Evolutionary conservation across 2,797 vertebrate species (phyloP), one percentile per base, ranked within the genome.

Genomic region (Trichosurus vulpecula): DNA sequence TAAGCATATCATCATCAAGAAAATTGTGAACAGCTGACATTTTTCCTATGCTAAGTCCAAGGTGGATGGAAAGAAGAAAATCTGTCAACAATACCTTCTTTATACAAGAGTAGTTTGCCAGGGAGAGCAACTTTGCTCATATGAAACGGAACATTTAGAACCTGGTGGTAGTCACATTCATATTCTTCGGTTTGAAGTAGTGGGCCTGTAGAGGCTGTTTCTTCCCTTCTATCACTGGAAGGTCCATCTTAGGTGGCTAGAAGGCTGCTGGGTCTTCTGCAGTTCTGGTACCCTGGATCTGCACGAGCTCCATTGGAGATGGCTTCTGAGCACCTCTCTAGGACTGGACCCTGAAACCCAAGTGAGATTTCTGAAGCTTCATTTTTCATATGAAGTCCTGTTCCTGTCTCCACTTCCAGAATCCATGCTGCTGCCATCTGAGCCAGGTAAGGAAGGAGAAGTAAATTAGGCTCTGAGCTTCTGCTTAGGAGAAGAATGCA

Each of bases 131-230:
- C 93, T 11, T 66, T 55, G 1, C 25, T n/a, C 81, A 97, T 53
- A 6, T 56, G 30, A 95, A 94, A 89, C 89, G n/a, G 81, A 41
- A 14, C 52, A n/a, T 91, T 98, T 98, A 99, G 98, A 99, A 99
- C 81, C 99, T 99, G 0, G 99, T 99, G 66, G 99, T 99, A 27
- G 99, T 99, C 97, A 99, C 98, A 29, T 99, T 99, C 99, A 99
- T 98, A 97, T 99, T 99, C 74, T 99, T 98, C 10, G 98, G 99
- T 97, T 99, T 99, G 95, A 99, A 99, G 92, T 99, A 99, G 98
- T 99, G 99, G 0, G 99, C 99, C 35, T 98, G 98, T 0, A 98
- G 97, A 6, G 98, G 97, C 90, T 98, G 99, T 87, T 98, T 99
- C 90, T 99, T 99, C 13, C 98, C 98, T 74, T 99, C 99, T 95